These are phyloP conservation scores for Baryphthengus martii DNA, from an alignment of 2,113 vertebrate species.

Conservation along the genomic window DNA sequence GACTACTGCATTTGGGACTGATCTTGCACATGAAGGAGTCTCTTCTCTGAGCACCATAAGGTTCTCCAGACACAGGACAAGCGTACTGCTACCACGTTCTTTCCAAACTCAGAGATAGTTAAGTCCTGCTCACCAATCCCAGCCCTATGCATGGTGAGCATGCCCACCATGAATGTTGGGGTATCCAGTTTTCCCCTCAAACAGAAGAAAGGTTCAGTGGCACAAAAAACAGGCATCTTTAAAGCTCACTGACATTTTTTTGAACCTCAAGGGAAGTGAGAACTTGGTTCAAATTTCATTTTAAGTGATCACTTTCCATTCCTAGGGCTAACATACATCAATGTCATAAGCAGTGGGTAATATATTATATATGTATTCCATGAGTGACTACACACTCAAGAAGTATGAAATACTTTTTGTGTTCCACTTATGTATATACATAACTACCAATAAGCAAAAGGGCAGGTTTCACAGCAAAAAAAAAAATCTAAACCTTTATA, in stretches of 20 bases:
- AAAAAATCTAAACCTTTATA: not conserved
- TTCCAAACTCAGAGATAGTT: not conserved
- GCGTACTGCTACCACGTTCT: not conserved
- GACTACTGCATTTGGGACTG: not conserved
- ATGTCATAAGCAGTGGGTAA: not conserved
- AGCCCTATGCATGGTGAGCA: fast-evolving
- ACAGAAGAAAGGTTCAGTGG: not conserved
- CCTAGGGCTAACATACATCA: not conserved
- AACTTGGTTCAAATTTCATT: not conserved
- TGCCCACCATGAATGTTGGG: too few relatives aligned
- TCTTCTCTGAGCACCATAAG: not conserved
- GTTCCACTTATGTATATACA: not conserved
- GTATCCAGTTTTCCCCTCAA: not conserved
- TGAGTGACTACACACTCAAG: not conserved
- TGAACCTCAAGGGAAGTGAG: not conserved
- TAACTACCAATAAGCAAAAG: not conserved
- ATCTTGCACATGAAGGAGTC: not conserved
- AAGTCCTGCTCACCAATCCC: not conserved
- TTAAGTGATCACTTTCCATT: not conserved
- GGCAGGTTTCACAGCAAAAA: not conserved
- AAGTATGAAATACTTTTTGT: not conserved
- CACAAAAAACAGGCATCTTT: not conserved
- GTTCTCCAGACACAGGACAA: not conserved
- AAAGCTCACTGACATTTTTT: not conserved
- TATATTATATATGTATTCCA: not conserved